Base-by-base conservation (phyloP, 2,888 invertebrate species). In the Pristionchus fissidentatus region DNA sequence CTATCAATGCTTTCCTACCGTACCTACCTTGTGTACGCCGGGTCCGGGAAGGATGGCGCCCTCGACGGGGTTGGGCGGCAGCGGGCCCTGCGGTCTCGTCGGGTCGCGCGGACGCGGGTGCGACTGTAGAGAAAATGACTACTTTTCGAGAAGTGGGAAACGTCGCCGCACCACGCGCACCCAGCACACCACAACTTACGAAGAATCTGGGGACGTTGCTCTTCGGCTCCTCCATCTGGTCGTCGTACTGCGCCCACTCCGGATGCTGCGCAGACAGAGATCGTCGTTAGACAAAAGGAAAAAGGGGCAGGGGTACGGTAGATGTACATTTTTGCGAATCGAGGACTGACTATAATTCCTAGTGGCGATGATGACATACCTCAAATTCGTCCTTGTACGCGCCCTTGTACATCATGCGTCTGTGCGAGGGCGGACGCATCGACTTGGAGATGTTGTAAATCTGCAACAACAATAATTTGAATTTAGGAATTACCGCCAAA, bases 401-500 rank as follows among this genome's bases (percentile, higher is more conserved):
- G 26, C 38, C 35, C n/a, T n/a, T n/a, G n/a, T n/a, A n/a, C n/a
- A n/a, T n/a, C 26, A 46, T 62, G 8, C 60, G 22, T 73, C 73
- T 83, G 22, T 38, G 29, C 29, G 35, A 57, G 10, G 70, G 70
- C 15, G 55, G 52, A 8, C 83, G 83, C 70, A 83, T 70, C 83
- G 83, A 83, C 55, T 83, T 83, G 5, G 83, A 70, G n/a, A 83
- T 83, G 73, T 83, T 83, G 83, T 83, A 83, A 52, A 83, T 83
- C 83, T 83, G 35, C 57, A 79, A 19, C 8, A 43, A 43, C n/a
- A 26, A n/a, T 7, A 29, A 22, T 52, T 15, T 77, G 26, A 7
- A 29, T 3, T 26, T 75, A 22, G 7, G 1, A 43, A 10, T 78
- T 55, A 22, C 35, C 66, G 13, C 62, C 13, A 35, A 62, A 19